A percentile compares a stretch with the other conserved stretches of the same genome.
These are phyloP conservation scores for Bombycilla garrulus DNA, from an alignment of 2,113 vertebrate genomes.

Conservation along the genomic window DNA sequence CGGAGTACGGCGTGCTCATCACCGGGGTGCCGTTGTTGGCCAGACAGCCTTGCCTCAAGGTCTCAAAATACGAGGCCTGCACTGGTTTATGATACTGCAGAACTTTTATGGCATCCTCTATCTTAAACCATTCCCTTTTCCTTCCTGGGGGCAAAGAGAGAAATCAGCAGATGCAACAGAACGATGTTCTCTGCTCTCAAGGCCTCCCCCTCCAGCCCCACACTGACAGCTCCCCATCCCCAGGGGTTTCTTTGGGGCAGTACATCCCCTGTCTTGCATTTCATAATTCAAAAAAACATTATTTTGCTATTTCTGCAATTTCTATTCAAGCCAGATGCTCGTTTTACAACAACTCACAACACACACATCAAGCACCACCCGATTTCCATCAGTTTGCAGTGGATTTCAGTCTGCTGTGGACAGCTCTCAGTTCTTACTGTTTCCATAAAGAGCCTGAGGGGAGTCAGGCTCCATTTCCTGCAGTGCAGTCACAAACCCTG, in stretches of 20 bases:
- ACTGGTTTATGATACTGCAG: slow-evolving; percentile 96
- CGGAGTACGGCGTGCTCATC: slow-evolving; percentile 86
- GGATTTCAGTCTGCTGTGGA: neutral
- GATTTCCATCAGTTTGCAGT: neutral
- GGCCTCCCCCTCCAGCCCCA: neutral
- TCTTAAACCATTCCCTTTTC: slow-evolving; percentile 99
- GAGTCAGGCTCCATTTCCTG: neutral
- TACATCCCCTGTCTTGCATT: no score
- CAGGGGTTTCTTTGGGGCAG: neutral
- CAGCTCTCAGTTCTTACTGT: neutral
- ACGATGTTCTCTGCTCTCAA: neutral
- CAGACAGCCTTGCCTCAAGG: slow-evolving; percentile 88
- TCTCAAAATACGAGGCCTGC: slow-evolving; percentile 94
- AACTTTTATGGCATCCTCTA: slow-evolving; percentile 92
- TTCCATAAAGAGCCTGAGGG: neutral
- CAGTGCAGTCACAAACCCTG: neutral
- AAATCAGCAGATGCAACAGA: neutral
- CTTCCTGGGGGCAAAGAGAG: slow-evolving; percentile 82
- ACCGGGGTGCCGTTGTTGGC: slow-evolving; percentile 94
- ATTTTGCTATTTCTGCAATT: neutral
- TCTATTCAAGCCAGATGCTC: neutral
- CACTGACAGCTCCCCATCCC: neutral
- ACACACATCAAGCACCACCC: neutral
- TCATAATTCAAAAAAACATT: neutral
- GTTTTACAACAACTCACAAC: neutral